Conservation (phyloP, 2,888 invertebrate species). For the Plagiodera versicolora region DNA sequence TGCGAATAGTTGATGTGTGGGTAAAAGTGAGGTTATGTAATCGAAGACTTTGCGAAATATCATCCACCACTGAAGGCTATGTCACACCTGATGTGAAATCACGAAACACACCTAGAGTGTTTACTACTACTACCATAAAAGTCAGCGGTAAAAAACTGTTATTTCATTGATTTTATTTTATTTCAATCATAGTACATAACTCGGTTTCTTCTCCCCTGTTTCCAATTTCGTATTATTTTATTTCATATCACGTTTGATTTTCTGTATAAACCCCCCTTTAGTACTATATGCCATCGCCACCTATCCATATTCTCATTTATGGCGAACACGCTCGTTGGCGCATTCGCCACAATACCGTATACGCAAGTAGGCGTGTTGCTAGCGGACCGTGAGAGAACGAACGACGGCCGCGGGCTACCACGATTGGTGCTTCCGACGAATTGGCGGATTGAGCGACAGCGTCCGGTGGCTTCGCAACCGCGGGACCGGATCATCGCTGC, state of each 20-base stretch:
- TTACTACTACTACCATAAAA: too few species aligned
- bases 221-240: too few species aligned
- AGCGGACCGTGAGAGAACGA: slow-evolving; percentile 54
- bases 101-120: too few species aligned
- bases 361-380: slow-evolving; percentile 49
- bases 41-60: too few species aligned
- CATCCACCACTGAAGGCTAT: too few species aligned
- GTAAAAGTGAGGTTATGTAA: slow-evolving; percentile 6
- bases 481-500: background rate
- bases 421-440: slow-evolving; percentile 53
- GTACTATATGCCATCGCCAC: background rate
- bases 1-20: background rate
- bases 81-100: too few species aligned
- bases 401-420: slow-evolving; percentile 40
- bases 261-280: too few species aligned
- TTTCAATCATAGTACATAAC: too few species aligned
- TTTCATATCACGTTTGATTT: too few species aligned
- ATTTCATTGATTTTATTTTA: too few species aligned
- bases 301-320: background rate
- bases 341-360: background rate
- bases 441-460: slow-evolving; percentile 40
- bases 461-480: slow-evolving; percentile 28
- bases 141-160: too few species aligned
- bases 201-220: too few species aligned
- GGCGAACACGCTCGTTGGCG: background rate